Base-by-base conservation (phyloP, 2,888 invertebrate genomes). In the Melieria omissa region DNA sequence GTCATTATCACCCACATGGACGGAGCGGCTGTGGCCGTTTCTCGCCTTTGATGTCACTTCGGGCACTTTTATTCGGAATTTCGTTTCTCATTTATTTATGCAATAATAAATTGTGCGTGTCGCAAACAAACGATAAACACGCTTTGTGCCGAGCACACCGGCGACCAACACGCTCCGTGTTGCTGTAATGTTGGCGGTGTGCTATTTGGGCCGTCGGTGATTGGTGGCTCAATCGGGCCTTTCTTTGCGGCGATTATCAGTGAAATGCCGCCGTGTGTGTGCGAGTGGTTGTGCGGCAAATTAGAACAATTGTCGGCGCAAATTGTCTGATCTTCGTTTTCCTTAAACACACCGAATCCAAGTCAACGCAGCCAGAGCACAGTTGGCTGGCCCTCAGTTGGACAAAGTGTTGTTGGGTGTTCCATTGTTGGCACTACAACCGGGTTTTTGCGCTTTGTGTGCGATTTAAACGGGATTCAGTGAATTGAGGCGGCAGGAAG, bases 81-180 rank as follows among this genome's bases (percentile, higher is more conserved):
- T 29, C 29, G 29, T 29, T 29, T 49, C 29, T 58, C 44, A 57
- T 71, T 58, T 73, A 71, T 72, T 75, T 72, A 72, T 72, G 72
- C 70, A 72, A 74, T 61, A 72, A 75, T 73, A 76, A 76, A 74
- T 73, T 70, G 79, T 80, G 80, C 79, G 79, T 79, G 78, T 81
- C 80, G 78, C 81, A 80, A 83, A 83, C 81, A 83, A 82, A 79
- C 81, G 80, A 81, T 82, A 82, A 84, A 81, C 80, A 83, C 78
- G 78, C 79, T 78, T 79, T 82, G 46, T 71, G 16, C 60, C 29
- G 29, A 29, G 29, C 29, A 29, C 29, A 29, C 29, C 2, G 44
- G 29, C 8, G 42, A 55, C 65, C 70, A 58, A 60, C 65, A 45
- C 65, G 58, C 62, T 67, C 12, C 52, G 52, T 61, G 14, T 12